Percentiles rank a stretch among this genome's conserved stretches.
Conservation (phyloP, 2,797 vertebrate genomes). For the Tenualosa thibaudeaui region DNA sequence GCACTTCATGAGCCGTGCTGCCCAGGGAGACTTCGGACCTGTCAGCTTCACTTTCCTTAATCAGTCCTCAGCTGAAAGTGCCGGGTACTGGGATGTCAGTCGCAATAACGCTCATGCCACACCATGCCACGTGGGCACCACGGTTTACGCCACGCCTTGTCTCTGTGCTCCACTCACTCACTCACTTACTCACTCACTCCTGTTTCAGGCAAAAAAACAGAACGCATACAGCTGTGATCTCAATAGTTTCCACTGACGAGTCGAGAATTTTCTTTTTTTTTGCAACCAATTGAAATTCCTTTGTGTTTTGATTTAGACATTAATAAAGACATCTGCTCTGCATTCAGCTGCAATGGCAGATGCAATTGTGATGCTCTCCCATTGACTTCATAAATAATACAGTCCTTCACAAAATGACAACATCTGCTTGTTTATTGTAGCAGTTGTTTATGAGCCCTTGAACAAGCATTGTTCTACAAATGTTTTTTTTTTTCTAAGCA, state of each 20-base stretch:
- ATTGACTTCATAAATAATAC: neutral
- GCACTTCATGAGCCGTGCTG: slow-evolving; percentile 45
- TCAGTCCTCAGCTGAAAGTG: slow-evolving; percentile 61
- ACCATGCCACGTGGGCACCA: slow-evolving; percentile 47
- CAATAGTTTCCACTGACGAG: neutral
- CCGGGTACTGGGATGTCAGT: slow-evolving; percentile 57
- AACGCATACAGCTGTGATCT: neutral
- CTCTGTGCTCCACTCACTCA: neutral
- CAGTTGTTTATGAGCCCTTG: neutral
- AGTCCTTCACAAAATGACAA: neutral
- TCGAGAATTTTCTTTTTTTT: neutral
- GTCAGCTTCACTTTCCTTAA: slow-evolving; percentile 69
- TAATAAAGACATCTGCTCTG: neutral
- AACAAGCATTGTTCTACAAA: neutral
- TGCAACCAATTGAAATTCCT: neutral
- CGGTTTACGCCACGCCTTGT: slow-evolving; percentile 25
- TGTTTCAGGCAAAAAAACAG: neutral
- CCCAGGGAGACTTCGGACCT: slow-evolving; percentile 56
- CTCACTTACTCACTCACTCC: neutral
- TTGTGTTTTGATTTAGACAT: neutral
- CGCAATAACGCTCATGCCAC: slow-evolving; percentile 60
- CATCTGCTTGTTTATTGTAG: neutral
- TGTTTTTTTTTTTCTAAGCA: neutral
- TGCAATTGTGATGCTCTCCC: neutral
- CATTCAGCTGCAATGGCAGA: neutral